Base-by-base conservation (phyloP, 1,140 invertebrate genomes). In the Mycetomoellerius zeteki region DNA sequence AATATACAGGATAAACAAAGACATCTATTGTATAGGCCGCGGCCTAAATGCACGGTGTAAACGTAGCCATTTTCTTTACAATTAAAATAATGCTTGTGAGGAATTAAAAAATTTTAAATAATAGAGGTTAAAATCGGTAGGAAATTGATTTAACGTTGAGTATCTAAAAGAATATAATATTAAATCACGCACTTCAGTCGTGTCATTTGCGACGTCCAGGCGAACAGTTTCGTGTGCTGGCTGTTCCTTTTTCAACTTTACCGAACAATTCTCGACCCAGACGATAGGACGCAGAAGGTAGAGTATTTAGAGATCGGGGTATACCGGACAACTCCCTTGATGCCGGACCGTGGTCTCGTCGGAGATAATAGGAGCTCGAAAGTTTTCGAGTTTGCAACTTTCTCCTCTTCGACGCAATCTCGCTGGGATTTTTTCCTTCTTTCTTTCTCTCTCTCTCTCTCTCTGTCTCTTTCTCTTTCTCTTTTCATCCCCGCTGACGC, bases 381-480 rank as follows among this genome's bases (percentile, higher is more conserved):
- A 93, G 92, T 93, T 93, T 93, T 93, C 93, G 93, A 93, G 93
- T 93, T 93, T 92, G 90, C 91, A 93, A 93, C 92, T 93, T 93
- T 93, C 92, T 89, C 87, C 88, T 87, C 87, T 91, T 85, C 69
- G 87, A 85, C 90, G 92, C 92, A 92, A 93, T 93, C 93, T 93
- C 90, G 88, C 90, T 88, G 87, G 88, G 89, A 87, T 91, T 92
- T 92, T 92, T 91, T 80, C 60, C 27, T 30, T 65, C 30, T 37
- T 19, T 65, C 30, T 33, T 2, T 33, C 86, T 73, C 77, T 47
- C 30, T 71, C 37, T 43, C 37, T 43, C 37, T 43, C 37, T 84
- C 85, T 58, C 21, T 30, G 24, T 60, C 24, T 62, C 58, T 62
- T 27, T 64, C 62, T 65, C 62, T 65, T 19, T 65, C 30, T 33